A percentile compares a stretch with the other conserved stretches of the same genome.
These are phyloP conservation scores for Gopherus flavomarginatus DNA, from an alignment of 2,113 vertebrate species.

Conservation along the genomic window DNA sequence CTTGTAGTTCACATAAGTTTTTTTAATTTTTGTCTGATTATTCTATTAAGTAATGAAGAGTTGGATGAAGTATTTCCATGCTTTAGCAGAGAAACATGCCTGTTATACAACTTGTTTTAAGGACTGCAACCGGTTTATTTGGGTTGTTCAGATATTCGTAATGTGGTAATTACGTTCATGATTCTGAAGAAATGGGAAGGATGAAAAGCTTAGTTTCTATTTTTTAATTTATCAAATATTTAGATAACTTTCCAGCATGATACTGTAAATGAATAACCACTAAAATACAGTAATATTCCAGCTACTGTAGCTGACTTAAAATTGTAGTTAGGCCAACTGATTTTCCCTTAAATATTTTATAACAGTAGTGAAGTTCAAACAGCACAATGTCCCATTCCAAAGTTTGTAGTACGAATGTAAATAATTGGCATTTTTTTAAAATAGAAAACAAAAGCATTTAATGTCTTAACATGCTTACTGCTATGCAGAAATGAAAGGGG, in stretches of 20 bases:
- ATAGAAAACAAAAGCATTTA: slow-evolving; percentile 72
- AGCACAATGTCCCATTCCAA: slow-evolving; percentile 82
- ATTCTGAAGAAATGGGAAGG: slow-evolving; percentile 66
- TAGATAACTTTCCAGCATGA: slow-evolving; percentile 64
- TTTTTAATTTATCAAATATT: slow-evolving; percentile 65
- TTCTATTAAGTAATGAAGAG: slow-evolving; percentile 69
- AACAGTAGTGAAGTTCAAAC: slow-evolving; percentile 73
- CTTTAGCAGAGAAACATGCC: slow-evolving; percentile 71
- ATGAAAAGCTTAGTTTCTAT: slow-evolving; percentile 60
- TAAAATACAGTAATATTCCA: slow-evolving; percentile 66
- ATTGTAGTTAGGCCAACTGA: slow-evolving; percentile 64
- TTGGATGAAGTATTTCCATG: slow-evolving; percentile 59
- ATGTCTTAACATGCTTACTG: slow-evolving; percentile 81
- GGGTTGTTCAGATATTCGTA: slow-evolving; percentile 55
- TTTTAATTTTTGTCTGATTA: slow-evolving; percentile 68
- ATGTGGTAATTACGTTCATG: slow-evolving; percentile 53
- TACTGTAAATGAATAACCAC: slow-evolving; percentile 80
- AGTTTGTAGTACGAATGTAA: slow-evolving; percentile 77
- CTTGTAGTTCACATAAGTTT: slow-evolving; percentile 55
- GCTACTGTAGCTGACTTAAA: slow-evolving; percentile 58
- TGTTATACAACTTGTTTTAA: slow-evolving; percentile 49
- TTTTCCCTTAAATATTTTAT: slow-evolving; percentile 41
- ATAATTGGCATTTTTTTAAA: slow-evolving; percentile 81
- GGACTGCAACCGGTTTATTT: slow-evolving; percentile 62
- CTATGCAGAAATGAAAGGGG: slow-evolving; percentile 85